Evolutionary conservation across 1,140 invertebrate species (phyloP), one percentile per base, ranked within the genome.

Genomic region (Eciton burchellii): DNA sequence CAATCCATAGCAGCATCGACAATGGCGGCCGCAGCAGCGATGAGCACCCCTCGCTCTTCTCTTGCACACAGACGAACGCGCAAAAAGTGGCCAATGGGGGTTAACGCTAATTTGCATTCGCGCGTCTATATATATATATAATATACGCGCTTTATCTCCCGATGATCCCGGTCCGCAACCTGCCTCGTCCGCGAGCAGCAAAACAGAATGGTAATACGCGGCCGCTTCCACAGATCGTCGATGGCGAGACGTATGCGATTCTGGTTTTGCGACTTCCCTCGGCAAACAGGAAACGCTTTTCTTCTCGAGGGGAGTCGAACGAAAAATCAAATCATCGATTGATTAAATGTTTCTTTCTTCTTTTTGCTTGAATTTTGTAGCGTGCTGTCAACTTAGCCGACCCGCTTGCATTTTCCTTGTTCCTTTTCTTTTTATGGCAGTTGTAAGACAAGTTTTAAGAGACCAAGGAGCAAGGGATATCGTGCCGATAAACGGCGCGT

Each of bases 81-180:
- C 87, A 85, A 88, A 87, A 90, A 88, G 84, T 81, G 68, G 47
- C 84, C 59, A 81, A 84, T 79, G 81, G 87, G n/a, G 71, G 81
- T 83, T 89, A 84, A 87, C 89, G 84, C 49, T 89, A 90, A 90
- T 90, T 90, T 90, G 84, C 85, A 90, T 90, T 89, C 71, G 59
- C 56, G 60, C 68, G 79, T 70, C 19, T 14, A 54, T 86, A 84
- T 82, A 52, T 72, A 71, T 47, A 45, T 63, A 54, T 45, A 1
- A 66, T 57, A 60, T 47, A 59, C 45, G 24, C 82, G 52, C 66
- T n/a, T 70, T 71, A 79, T 70, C 74, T 79, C 63, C 54, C 62
- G 35, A 68, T 35, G 62, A 9, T 66, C 19, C 47, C 49, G 74
- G 16, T 6, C 35, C 41, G 59, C 26, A 63, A 52, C 35, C 41